Evolutionary conservation across 2,888 invertebrate species (phyloP).

Genomic region (Cantharis nigra): DNA sequence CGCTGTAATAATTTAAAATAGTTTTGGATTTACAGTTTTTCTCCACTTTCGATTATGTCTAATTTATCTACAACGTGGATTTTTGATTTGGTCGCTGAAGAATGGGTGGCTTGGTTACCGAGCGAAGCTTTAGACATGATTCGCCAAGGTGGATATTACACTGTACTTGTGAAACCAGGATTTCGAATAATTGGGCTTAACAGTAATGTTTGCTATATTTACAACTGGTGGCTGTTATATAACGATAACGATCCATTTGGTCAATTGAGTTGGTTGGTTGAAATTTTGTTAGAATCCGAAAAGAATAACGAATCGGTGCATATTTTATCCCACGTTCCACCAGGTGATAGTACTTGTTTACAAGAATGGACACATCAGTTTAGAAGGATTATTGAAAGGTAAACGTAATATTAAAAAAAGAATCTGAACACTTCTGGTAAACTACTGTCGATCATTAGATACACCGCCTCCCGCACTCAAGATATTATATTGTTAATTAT

Average conservation of each 20-base stretch:
- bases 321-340: conserved; percentile 49
- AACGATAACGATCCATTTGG: conserved; percentile 68
- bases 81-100: conserved; percentile 70
- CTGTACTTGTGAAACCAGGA: conserved; percentile 67
- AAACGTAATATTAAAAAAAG: background rate
- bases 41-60: conserved; percentile 23
- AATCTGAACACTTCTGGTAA: too few species aligned
- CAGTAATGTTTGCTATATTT: conserved; percentile 75
- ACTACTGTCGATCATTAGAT: too few species aligned
- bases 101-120: conserved; percentile 75
- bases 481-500: too few species aligned
- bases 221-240: conserved; percentile 46
- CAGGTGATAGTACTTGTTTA: conserved; percentile 63
- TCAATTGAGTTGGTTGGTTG: conserved; percentile 81
- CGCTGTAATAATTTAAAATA: background rate
- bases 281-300: conserved; percentile 75
- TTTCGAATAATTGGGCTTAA: conserved; percentile 79
- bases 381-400: conserved; percentile 50
- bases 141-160: conserved; percentile 76
- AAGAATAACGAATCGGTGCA: conserved; percentile 65
- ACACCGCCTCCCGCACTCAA: too few species aligned
- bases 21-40: conserved; percentile 41
- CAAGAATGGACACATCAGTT: conserved; percentile 73
- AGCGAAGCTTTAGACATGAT: conserved; percentile 64
- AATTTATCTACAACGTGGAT: conserved; percentile 71